phyloP scores from a whole-genome alignment of 2,113 vertebrate species.

The Pangasianodon gigas region DNA sequence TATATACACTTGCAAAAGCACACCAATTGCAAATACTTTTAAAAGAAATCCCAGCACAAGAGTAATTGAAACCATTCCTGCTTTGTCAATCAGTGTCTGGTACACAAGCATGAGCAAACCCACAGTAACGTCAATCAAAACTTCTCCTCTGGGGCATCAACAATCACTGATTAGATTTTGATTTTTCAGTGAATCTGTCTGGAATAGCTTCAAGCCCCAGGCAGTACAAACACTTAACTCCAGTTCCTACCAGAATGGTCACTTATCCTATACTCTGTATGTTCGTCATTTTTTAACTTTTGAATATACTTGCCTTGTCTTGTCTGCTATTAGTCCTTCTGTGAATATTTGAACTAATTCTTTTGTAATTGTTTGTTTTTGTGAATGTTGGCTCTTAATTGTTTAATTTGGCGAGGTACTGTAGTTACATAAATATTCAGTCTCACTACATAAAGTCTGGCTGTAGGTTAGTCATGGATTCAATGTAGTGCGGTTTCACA shows the following conservation, averaged over 20 bases:
- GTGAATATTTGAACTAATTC: not conserved
- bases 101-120: not conserved
- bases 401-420: not conserved
- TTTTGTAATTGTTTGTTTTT: not conserved
- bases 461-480: not conserved
- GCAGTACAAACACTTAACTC: not conserved
- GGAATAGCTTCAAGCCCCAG: not conserved
- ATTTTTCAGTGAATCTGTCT: not conserved
- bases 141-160: not conserved
- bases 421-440: not conserved
- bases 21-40: not conserved
- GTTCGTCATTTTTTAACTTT: not conserved
- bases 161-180: not conserved
- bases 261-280: not conserved
- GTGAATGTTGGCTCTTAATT: not conserved
- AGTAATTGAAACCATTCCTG: not conserved
- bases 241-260: not conserved
- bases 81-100: not conserved
- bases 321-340: not conserved
- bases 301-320: not conserved
- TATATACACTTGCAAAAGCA: not conserved
- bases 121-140: slow-evolving; percentile 17
- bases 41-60: not conserved
- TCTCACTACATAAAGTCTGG: not conserved
- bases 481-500: not conserved